Percentiles rank a stretch among this genome's conserved stretches.
Evolutionary conservation across 2,113 vertebrate genomes (phyloP).

Genomic region (Bufo bufo): DNA sequence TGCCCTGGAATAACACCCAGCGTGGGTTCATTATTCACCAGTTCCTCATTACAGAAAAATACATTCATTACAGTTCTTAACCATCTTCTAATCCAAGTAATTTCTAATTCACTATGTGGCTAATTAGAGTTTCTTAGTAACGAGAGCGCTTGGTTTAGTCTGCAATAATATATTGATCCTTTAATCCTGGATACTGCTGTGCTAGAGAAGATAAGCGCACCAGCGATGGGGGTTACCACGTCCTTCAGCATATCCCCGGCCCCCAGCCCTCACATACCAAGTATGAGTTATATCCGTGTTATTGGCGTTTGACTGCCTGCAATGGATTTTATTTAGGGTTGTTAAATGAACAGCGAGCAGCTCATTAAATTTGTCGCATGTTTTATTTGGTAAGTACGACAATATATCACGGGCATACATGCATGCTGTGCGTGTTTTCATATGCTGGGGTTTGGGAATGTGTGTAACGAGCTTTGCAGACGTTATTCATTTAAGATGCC

Average conservation of each 20-base stretch:
- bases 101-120: conserved; percentile 36
- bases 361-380: conserved; percentile 1
- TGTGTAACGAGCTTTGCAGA: not conserved
- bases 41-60: conserved; percentile 33
- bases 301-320: not conserved
- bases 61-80: conserved; percentile 21
- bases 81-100: conserved; percentile 32
- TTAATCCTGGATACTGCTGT: conserved; percentile 48
- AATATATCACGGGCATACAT: not conserved
- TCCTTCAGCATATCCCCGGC: conserved; percentile 23
- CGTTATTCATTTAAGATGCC: too few relatives aligned
- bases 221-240: not conserved
- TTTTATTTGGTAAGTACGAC: not conserved
- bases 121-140: conserved; percentile 57
- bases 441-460: not conserved
- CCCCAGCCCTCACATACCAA: not conserved
- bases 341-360: conserved; percentile 6
- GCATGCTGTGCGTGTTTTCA: not conserved
- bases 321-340: not conserved
- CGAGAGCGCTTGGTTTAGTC: conserved; percentile 44
- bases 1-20: conserved; percentile 20
- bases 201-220: conserved; percentile 33
- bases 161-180: conserved; percentile 52
- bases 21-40: not conserved
- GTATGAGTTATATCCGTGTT: not conserved